Evolutionary conservation across 2,113 vertebrate species (phyloP), one percentile per base, ranked within the genome.

Genomic region (Formicarius rufipectus): DNA sequence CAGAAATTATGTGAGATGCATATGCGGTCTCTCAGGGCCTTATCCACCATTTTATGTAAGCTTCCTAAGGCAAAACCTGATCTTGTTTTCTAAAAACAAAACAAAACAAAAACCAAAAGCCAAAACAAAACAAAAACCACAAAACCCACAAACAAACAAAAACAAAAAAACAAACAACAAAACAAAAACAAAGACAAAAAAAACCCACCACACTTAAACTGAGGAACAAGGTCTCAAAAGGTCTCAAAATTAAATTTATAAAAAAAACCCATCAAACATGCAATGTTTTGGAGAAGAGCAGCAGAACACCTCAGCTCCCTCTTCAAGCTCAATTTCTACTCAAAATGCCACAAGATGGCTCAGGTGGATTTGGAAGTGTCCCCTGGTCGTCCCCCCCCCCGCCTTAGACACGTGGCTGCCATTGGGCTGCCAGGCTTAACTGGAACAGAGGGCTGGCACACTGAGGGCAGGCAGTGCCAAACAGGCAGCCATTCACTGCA

Each of bases 341-440:
- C 68, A 22, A 83, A 90, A 86, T 77, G 31, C 75, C 87, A 88
- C 85, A 90, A 95, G 88, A 81, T 90, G 82, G 47, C 73, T 93
- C 83, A 86, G 83, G 68, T 86, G 85, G 49, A 53, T 84, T 88
- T 96, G 72, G 45, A 94, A 79, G 68, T 33, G 39, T 74, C 80
- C 76, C 49, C 56, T 59, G 14, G 67, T 67, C 55, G 71, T 59
- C 2, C 0, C n/a, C n/a, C n/a, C n/a, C n/a, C n/a, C n/a, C n/a
- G n/a, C n/a, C 39, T 89, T 47, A 71, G 44, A 55, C 55, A 33
- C 1, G 2, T 28, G 68, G 79, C 77, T 55, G 47, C 55, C 67
- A 77, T 2, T 22, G 37, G 50, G 21, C 45, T 77, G 42, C 39
- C 19, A 52, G 50, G 75, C 21, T 81, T 62, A 50, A 63, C 25